These are phyloP conservation scores for Kryptolebias ocellatus DNA, from an alignment of 2,797 vertebrate species.

Conservation along the genomic window DNA sequence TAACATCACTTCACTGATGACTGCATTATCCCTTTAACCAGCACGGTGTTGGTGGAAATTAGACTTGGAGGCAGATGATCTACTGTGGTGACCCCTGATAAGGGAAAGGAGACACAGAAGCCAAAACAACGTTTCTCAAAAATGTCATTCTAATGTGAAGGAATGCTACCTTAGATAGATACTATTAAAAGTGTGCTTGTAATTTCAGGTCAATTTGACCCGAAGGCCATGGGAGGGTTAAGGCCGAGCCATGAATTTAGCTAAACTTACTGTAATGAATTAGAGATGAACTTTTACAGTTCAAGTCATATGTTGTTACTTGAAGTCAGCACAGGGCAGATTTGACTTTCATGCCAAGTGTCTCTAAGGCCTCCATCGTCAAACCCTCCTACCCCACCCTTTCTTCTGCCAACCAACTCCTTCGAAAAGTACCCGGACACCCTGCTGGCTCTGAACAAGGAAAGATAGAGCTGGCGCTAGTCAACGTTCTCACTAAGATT, in stretches of 20 bases:
- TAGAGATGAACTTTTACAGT: slow-evolving; percentile 3
- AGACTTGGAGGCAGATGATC: no score
- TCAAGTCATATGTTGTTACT: slow-evolving; percentile 19
- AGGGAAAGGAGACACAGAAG: no score
- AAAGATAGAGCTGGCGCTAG: slow-evolving; percentile 47
- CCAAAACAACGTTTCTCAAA: no score
- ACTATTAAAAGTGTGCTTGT: no score
- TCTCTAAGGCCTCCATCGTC: slow-evolving; percentile 26
- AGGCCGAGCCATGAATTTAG: background rate
- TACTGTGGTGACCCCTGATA: no score
- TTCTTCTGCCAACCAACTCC: slow-evolving; percentile 26
- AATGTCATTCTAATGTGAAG: no score
- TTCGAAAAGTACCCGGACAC: slow-evolving; percentile 39
- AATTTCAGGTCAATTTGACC: no score
- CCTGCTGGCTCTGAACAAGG: slow-evolving; percentile 55
- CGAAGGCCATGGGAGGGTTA: no score
- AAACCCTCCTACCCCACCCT: background rate
- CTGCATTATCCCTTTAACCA: no score
- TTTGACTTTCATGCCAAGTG: slow-evolving; percentile 38
- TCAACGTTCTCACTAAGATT: slow-evolving; percentile 68
- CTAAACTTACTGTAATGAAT: background rate
- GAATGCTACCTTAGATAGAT: no score
- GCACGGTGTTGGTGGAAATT: no score
- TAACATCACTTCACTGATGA: no score
- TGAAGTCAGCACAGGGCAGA: slow-evolving; percentile 21